phyloP scores from a whole-genome alignment of 2,888 invertebrate genomes.

The Chloromyia formosa region DNA sequence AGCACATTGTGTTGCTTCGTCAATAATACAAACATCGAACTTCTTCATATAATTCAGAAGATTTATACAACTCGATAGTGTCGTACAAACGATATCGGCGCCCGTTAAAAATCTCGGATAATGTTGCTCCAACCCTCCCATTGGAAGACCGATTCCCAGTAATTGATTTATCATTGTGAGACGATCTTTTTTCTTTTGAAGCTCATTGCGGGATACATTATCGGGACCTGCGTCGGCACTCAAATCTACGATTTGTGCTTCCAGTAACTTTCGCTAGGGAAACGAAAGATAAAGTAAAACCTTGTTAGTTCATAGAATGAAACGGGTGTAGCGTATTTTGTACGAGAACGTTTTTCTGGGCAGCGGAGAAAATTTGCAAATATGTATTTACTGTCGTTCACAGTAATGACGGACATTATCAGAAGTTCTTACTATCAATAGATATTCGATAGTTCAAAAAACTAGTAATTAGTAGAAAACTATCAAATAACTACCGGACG shows the following conservation, averaged over 20 bases:
- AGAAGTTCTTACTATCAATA: too few species aligned
- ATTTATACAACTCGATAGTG: conserved; percentile 70
- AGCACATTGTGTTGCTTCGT: conserved; percentile 87
- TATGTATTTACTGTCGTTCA: too few species aligned
- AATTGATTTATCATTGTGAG: conserved; percentile 47
- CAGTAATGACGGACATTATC: too few species aligned
- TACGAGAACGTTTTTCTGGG: background rate
- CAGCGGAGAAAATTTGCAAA: too few species aligned
- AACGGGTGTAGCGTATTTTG: background rate
- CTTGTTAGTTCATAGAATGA: background rate
- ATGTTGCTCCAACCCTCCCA: conserved; percentile 55
- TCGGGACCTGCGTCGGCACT: background rate
- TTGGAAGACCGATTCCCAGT: conserved; percentile 52
- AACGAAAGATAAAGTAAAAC: conserved; percentile 2
- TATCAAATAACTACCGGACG: too few species aligned
- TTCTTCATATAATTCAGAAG: conserved; percentile 55
- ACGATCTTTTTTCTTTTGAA: conserved; percentile 26
- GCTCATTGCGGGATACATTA: conserved; percentile 39
- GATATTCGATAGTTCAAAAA: too few species aligned
- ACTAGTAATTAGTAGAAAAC: too few species aligned
- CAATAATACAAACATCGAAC: conserved; percentile 78
- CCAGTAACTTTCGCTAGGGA: conserved; percentile 32
- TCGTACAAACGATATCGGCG: conserved; percentile 77
- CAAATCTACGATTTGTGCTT: conserved; percentile 32
- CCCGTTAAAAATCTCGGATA: conserved; percentile 64